Conservation (phyloP, 2,113 vertebrate genomes). For the Hippocampus abdominalis region DNA sequence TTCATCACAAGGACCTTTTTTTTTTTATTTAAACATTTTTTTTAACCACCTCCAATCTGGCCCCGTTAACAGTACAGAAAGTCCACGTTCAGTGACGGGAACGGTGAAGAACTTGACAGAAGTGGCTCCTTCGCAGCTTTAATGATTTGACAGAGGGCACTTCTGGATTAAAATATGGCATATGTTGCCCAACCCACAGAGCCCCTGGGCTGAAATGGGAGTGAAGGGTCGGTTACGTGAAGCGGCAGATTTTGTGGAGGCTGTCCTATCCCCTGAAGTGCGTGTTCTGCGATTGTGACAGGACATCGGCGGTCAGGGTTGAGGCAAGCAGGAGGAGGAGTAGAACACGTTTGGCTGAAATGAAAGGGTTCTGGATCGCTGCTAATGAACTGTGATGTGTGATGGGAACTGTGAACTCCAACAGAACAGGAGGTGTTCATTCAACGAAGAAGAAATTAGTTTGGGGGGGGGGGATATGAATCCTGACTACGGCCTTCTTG, state of each 20-base stretch:
- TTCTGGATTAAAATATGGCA: constrained; percentile 42
- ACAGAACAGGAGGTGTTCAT: neutral
- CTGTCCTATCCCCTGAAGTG: constrained; percentile 31
- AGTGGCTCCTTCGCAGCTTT: constrained; percentile 35
- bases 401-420: constrained; percentile 43
- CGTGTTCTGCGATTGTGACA: constrained; percentile 49
- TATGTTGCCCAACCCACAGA: constrained; percentile 28
- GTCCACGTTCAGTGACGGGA: constrained; percentile 26
- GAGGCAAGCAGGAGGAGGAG: constrained; percentile 36
- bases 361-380: constrained; percentile 34
- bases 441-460: neutral
- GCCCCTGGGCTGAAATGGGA: constrained; percentile 36
- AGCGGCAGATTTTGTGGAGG: constrained; percentile 38
- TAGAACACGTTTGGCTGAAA: constrained; percentile 31
- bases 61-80: constrained; percentile 45
- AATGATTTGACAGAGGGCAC: constrained; percentile 50
- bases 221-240: constrained; percentile 32
- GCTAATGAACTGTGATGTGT: constrained; percentile 56
- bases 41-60: constrained; percentile 15
- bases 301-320: constrained; percentile 23
- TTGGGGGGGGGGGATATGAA: neutral
- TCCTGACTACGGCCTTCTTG: neutral
- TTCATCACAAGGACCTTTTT: neutral
- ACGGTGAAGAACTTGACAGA: constrained; percentile 40
- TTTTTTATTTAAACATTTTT: too few species aligned